Evolutionary conservation across 2,113 vertebrate genomes (phyloP), one percentile per base, ranked within the genome.

Genomic region (Notarius lentiginosus): DNA sequence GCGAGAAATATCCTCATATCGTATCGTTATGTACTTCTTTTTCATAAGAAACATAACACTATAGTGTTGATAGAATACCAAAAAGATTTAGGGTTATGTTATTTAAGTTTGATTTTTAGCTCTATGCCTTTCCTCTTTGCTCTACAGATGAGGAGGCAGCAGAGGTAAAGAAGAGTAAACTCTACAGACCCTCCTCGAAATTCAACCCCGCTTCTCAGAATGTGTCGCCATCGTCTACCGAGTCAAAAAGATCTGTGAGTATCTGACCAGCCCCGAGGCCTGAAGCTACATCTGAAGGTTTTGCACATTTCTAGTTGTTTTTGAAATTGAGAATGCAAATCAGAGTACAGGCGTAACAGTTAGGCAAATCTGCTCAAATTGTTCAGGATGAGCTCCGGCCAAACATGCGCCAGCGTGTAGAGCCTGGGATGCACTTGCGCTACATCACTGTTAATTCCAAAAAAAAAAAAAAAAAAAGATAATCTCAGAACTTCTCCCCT

Each of bases 171-270:
- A 95, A 92, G 91, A 94, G 55, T 89, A 94, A 95, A 87, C 91
- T 96, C 4, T 96, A 96, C 91, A 92, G 93, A 91, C 95, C 95
- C 0, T 51, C 91, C 51, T 89, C 94, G 0, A 95, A 94, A 91
- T 94, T 94, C 86, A 86, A 85, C 61, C 88, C 93, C 0, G 88
- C 84, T 27, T 60, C 92, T 58, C 94, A 93, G 79, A 91, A 95
- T 91, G 91, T 83, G 5, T 89, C 90, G 20, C 93, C 87, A 89
- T 55, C 70, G 0, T 84, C 89, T 27, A 14, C 92, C 53, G 95
- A 96, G 0, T 88, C 80, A 83, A 95, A 87, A 63, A 95, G 94
- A 89, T 51, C 93, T 82, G 95, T 96, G 90, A 93, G 95, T 95
- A 49, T 55, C 47, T 14, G 2, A 12, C 58, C 1, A 6, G 27